Evolutionary conservation across 2,113 vertebrate genomes (phyloP).

Genomic region (Aldabrachelys gigantea): DNA sequence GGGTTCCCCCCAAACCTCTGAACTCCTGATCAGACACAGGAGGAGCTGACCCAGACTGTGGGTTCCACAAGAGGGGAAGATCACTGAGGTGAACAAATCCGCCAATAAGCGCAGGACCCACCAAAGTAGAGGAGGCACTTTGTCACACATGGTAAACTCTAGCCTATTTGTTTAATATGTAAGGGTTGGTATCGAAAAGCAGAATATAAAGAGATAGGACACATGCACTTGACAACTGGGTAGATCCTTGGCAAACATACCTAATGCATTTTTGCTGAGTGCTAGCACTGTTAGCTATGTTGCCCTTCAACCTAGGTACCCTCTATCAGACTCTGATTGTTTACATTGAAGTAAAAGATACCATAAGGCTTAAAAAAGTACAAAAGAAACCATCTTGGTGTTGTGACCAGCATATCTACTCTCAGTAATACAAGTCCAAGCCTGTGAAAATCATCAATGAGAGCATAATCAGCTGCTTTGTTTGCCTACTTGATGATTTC

Average conservation of each 20-base stretch:
- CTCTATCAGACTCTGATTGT: not conserved
- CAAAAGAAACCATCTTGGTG: slow-evolving; percentile 23
- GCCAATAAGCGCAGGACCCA: too few species aligned
- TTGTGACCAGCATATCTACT: slow-evolving; percentile 2
- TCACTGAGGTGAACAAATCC: too few species aligned
- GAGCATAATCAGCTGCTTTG: not conserved
- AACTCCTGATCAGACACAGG: too few species aligned
- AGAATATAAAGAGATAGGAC: slow-evolving; percentile 20
- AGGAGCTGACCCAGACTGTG: too few species aligned
- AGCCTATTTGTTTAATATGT: slow-evolving; percentile 11
- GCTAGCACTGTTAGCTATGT: not conserved
- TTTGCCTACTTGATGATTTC: slow-evolving; percentile 34
- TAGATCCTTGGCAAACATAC: not conserved
- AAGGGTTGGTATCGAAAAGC: not conserved
- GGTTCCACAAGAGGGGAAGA: too few species aligned
- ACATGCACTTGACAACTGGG: slow-evolving; percentile 11
- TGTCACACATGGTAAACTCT: slow-evolving; percentile 18
- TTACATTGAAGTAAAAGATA: slow-evolving; percentile 22
- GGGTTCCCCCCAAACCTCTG: too few species aligned
- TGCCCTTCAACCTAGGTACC: slow-evolving; percentile 27
- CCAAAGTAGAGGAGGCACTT: too few species aligned
- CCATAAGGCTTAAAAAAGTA: not conserved
- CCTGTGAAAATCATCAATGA: not conserved
- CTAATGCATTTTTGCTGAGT: slow-evolving; percentile 1
- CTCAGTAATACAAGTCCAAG: slow-evolving; percentile 2